Evolutionary conservation across 2,888 invertebrate genomes (phyloP).

Genomic region (Mantis religiosa): DNA sequence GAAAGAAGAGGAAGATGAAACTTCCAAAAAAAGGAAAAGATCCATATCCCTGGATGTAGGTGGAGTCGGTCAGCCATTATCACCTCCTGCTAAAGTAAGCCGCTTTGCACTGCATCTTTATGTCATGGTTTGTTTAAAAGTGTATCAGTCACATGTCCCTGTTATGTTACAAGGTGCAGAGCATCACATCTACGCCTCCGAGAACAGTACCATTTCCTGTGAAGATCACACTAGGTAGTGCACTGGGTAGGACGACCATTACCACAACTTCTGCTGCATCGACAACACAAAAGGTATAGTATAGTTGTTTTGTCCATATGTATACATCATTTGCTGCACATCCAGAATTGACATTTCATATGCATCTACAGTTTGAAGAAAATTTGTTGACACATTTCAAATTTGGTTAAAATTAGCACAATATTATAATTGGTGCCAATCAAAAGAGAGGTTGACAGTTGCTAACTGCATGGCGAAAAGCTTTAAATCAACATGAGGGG

Average conservation of each 20-base stretch:
- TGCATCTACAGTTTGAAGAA: too few species aligned
- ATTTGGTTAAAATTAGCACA: too few species aligned
- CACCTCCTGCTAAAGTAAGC: not conserved
- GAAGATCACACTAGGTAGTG: constrained; percentile 27
- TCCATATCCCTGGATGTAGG: not conserved
- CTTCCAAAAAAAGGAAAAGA: not conserved
- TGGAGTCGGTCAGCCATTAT: constrained; percentile 1
- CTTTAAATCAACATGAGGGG: too few species aligned
- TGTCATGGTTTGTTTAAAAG: not conserved
- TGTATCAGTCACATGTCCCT: too few species aligned
- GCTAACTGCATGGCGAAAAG: too few species aligned
- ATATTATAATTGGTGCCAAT: too few species aligned
- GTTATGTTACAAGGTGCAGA: not conserved
- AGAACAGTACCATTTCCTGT: constrained; percentile 25
- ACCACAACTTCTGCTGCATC: constrained; percentile 25
- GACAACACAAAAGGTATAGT: constrained; percentile 30
- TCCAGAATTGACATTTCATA: too few species aligned
- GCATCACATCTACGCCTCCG: not conserved
- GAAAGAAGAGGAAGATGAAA: constrained; percentile 19
- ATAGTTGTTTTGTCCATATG: too few species aligned
- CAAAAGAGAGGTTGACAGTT: too few species aligned
- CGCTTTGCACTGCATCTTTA: not conserved
- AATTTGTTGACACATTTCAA: too few species aligned
- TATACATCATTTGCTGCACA: too few species aligned
- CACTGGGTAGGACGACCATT: constrained; percentile 25